These are phyloP conservation scores for Epinephelus fuscoguttatus DNA, from an alignment of 2,113 vertebrate species.

Conservation along the genomic window DNA sequence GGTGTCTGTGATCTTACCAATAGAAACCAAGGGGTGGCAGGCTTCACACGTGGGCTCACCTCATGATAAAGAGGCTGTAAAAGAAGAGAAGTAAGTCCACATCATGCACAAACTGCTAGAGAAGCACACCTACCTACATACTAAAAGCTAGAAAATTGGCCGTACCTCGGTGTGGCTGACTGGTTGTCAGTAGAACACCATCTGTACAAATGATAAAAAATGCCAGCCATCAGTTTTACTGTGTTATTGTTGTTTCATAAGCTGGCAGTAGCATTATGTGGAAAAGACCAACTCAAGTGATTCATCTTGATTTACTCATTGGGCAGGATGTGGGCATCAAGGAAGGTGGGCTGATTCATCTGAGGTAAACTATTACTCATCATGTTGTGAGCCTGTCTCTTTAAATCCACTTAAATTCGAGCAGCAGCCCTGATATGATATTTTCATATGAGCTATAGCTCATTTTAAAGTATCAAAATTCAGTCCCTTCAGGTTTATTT, in stretches of 20 bases:
- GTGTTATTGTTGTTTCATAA: constrained; percentile 35
- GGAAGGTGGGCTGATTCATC: constrained; percentile 41
- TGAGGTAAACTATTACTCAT: constrained; percentile 37
- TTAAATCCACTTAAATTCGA: constrained; percentile 4
- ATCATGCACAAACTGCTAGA: not conserved
- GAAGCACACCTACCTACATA: constrained; percentile 21
- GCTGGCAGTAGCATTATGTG: constrained; percentile 2
- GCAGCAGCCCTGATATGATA: not conserved
- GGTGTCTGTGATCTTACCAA: constrained; percentile 25
- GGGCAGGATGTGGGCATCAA: constrained; percentile 46
- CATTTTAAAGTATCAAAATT: not conserved
- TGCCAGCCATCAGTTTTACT: not conserved
- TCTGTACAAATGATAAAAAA: constrained; percentile 27
- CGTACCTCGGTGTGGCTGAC: not conserved
- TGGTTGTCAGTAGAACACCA: constrained; percentile 11
- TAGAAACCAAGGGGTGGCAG: constrained; percentile 61
- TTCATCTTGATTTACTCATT: constrained; percentile 61
- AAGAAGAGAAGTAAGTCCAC: not conserved
- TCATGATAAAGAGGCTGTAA: constrained; percentile 10
- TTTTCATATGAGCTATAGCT: not conserved
- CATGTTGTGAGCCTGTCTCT: constrained; percentile 7
- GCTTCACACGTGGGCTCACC: constrained; percentile 36
- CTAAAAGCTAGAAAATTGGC: constrained; percentile 16
- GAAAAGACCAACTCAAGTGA: constrained; percentile 46
- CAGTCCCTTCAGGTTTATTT: too few relatives aligned